These are phyloP conservation scores for Sus cebifrons DNA, from an alignment of 2,797 vertebrate species.

Conservation along the genomic window DNA sequence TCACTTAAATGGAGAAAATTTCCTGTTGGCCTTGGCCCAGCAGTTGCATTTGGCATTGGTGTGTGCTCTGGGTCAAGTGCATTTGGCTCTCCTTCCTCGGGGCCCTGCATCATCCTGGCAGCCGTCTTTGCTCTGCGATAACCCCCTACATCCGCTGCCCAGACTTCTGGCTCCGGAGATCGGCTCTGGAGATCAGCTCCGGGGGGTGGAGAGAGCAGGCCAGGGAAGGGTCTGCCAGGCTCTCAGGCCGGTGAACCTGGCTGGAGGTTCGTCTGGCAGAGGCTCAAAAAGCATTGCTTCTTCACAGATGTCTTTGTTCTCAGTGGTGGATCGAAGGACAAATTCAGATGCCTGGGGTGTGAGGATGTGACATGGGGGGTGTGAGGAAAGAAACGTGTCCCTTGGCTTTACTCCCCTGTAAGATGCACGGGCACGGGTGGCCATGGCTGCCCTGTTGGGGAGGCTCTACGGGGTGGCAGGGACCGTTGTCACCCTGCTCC, in stretches of 20 bases:
- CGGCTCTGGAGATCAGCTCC: neutral
- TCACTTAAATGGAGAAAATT: neutral
- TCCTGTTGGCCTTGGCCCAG: slow-evolving; percentile 75
- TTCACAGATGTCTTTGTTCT: neutral
- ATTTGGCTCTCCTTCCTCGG: slow-evolving; percentile 57
- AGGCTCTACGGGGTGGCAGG: neutral
- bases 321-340: rapidly evolving
- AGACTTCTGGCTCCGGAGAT: neutral
- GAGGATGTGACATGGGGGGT: neutral
- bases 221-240: neutral
- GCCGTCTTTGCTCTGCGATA: neutral
- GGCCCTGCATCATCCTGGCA: neutral
- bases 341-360: neutral
- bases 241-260: neutral
- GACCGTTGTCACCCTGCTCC: neutral
- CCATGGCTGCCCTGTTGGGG: rapidly evolving
- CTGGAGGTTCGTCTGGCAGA: neutral
- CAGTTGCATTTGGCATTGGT: slow-evolving; percentile 69
- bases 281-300: neutral
- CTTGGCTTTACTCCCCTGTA: neutral
- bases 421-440: neutral
- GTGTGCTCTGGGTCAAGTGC: slow-evolving; percentile 47
- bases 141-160: neutral
- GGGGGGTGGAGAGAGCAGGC: neutral
- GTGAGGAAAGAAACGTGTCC: neutral